Evolutionary conservation across 1,140 invertebrate genomes (phyloP), one percentile per base, ranked within the genome.

Genomic region (Drosophila repleta): DNA sequence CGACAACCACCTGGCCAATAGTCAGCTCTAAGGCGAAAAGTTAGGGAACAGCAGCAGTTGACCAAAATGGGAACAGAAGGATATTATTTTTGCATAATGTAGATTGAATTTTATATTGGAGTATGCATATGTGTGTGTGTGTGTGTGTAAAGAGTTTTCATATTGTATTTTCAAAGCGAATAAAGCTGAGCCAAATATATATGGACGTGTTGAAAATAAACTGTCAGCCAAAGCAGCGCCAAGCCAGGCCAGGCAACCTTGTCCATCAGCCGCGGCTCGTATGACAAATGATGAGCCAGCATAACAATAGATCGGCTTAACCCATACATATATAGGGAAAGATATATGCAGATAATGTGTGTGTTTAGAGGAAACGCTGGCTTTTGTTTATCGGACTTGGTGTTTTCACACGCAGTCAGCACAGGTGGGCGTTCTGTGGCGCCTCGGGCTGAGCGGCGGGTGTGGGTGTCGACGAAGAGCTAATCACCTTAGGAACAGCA

Each of bases 1-100:
- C 37, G 87, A 91, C 29, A 90, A 88, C 26, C 79, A 90, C 68
- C 55, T 91, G 69, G 79, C 74, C 56, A 90, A 81, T 46, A 81
- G 73, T n/a, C 82, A 85, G 61, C 78, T 85, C 13, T 90, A 60
- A 69, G 49, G n/a, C 53, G 65, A 18, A 6, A 15, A 55, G 1
- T 10, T 62, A 52, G 29, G n/a, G 35, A 29, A 35, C 35, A 13
- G 7, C n/a, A 39, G 17, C n/a, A 29, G 49, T 37, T 58, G 53
- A 58, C 74, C 57, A 49, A 15, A 2, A 17, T 17, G 2, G 0
- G 18, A 55, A 2, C 15, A 35, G 18, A 60, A 58, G 4, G 41
- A 15, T 20, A 55, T 43, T 69, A 56, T 74, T 73, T 70, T 35
- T 45, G 53, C 32, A 60, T 61, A 70, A 58, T 62, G 18, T 32